These are phyloP conservation scores for Ophioderma brevispina DNA, from an alignment of 35 echinoderm and acorn worm species.

Conservation along the genomic window DNA sequence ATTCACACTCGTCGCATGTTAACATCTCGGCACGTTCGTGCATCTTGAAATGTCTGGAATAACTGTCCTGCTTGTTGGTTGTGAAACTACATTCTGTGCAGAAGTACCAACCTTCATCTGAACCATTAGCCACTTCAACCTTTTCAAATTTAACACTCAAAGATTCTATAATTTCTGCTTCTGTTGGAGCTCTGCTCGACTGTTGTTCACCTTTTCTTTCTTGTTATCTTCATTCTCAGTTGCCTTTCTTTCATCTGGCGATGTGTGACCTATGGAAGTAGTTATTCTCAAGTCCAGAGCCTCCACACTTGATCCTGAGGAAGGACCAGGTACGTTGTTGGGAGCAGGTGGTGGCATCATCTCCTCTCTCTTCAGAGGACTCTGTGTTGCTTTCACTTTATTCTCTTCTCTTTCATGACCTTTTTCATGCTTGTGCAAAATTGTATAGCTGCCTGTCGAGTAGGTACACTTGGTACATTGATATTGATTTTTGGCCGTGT, in stretches of 20 bases:
- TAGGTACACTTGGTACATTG: conserved; percentile 7
- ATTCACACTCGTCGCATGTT: conserved; percentile 10
- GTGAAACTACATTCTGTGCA: background rate
- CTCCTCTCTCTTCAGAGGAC: background rate
- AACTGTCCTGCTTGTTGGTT: background rate
- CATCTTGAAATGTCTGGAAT: background rate
- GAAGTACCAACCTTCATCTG: background rate
- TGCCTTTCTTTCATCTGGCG: background rate
- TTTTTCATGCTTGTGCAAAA: background rate
- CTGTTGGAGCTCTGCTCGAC: background rate
- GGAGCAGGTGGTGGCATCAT: background rate
- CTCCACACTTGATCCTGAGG: too few species aligned
- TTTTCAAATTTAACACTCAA: background rate
- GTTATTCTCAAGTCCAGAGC: background rate
- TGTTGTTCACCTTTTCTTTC: background rate
- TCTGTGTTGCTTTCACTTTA: background rate
- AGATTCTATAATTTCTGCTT: background rate
- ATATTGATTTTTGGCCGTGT: background rate
- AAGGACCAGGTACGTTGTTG: background rate
- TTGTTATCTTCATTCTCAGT: background rate
- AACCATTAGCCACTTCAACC: background rate
- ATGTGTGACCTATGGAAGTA: too few species aligned
- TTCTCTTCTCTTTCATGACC: background rate
- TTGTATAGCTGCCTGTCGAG: background rate
- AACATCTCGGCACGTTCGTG: conserved; percentile 1